Evolutionary conservation across 2,888 invertebrate genomes (phyloP).

Genomic region (Ochropleura plecta): DNA sequence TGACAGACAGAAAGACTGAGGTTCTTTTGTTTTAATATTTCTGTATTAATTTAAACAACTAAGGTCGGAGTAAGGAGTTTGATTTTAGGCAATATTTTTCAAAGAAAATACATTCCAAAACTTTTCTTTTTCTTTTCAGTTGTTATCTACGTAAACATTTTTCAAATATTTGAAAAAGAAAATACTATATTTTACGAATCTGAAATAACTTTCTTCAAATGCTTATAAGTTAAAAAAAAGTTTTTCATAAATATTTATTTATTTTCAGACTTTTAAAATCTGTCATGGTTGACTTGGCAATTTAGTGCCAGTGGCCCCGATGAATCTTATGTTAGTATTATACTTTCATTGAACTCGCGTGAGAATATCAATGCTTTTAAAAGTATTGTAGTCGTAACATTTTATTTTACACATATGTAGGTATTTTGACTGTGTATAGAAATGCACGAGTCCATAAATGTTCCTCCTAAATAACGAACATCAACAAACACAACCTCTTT

Average conservation of each 20-base stretch:
- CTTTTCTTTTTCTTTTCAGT: slow-evolving; percentile 9
- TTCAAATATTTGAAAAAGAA: neutral
- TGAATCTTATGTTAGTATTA: neutral
- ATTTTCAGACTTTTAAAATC: neutral
- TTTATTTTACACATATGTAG: too few relatives aligned
- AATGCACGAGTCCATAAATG: neutral
- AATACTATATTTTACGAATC: neutral
- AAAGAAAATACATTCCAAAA: slow-evolving; percentile 4
- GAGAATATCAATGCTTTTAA: too few relatives aligned
- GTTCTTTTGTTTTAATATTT: neutral
- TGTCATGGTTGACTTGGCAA: neutral
- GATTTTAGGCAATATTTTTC: slow-evolving; percentile 6
- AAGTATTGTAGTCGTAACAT: too few relatives aligned
- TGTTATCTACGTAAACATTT: slow-evolving; percentile 8
- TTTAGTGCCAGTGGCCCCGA: neutral
- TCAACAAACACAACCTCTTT: slow-evolving; percentile 10
- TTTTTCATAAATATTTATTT: slow-evolving; percentile 18
- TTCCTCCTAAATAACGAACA: slow-evolving; percentile 10
- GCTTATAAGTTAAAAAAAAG: neutral
- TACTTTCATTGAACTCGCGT: too few relatives aligned
- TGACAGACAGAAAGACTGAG: neutral
- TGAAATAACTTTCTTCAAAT: slow-evolving; percentile 11
- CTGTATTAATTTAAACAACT: neutral
- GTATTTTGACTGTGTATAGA: too few relatives aligned
- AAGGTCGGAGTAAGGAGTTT: neutral